Evolutionary conservation across 2,113 vertebrate genomes (phyloP).

Genomic region (Sphaerodactylus townsendi): DNA sequence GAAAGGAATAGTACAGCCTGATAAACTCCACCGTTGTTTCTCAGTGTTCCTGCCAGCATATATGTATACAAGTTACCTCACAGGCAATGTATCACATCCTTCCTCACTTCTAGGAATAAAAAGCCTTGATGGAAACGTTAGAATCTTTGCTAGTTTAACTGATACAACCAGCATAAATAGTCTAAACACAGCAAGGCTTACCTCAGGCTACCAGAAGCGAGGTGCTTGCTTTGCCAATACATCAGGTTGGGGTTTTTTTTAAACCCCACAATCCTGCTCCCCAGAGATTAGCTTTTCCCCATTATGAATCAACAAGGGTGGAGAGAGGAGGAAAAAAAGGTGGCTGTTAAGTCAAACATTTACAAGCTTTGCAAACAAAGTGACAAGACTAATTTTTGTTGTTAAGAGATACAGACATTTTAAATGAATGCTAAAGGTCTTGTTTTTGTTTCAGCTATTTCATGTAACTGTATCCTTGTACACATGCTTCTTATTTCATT

Average conservation of each 20-base stretch:
- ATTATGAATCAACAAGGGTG: background rate
- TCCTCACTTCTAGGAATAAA: background rate
- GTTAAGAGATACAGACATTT: constrained; percentile 10
- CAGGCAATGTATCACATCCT: rapidly evolving
- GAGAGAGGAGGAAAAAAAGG: background rate
- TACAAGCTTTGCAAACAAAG: constrained; percentile 33
- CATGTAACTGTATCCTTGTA: constrained; percentile 61
- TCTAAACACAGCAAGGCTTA: background rate
- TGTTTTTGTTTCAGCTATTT: constrained; percentile 61
- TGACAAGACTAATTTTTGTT: constrained; percentile 31
- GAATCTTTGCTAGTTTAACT: constrained; percentile 16
- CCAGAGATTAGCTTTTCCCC: constrained; percentile 10
- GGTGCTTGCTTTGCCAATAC: background rate
- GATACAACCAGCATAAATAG: background rate
- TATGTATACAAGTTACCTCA: rapidly evolving
- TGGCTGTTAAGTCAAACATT: constrained; percentile 15
- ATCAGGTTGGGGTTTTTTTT: constrained; percentile 20
- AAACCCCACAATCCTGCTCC: background rate
- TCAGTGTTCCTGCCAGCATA: background rate
- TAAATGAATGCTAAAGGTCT: constrained; percentile 53
- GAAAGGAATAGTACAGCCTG: background rate
- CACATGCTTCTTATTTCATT: constrained; percentile 74
- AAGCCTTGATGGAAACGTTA: constrained; percentile 20
- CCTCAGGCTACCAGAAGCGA: background rate
- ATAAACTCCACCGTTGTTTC: background rate